Evolutionary conservation across 2,888 invertebrate species (phyloP).

Genomic region (Ashinkailepas kermadecensis): DNA sequence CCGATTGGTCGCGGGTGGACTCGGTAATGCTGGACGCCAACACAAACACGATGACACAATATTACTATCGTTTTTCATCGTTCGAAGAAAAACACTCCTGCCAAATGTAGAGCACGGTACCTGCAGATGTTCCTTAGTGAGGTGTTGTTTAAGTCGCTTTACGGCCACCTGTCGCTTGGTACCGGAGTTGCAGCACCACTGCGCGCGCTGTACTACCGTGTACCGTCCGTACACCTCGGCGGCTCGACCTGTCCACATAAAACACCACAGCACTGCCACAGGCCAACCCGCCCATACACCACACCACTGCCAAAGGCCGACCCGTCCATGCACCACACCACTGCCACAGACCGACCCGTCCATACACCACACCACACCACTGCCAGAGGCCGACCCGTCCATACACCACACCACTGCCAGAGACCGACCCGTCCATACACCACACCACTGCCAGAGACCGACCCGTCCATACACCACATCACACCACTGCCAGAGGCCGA

Average conservation of each 20-base stretch:
- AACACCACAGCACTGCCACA: not conserved
- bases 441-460: too few species aligned
- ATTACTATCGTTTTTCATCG: too few species aligned
- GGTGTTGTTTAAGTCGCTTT: conserved; percentile 12
- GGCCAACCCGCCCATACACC: not conserved
- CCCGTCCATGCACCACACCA: too few species aligned
- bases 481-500: too few species aligned
- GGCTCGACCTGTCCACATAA: not conserved
- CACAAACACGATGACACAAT: not conserved
- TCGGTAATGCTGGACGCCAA: too few species aligned
- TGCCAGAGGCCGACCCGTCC: not conserved
- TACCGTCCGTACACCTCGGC: conserved; percentile 27
- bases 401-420: too few species aligned
- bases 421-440: too few species aligned
- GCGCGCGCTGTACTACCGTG: conserved; percentile 56
- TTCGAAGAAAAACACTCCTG: too few species aligned
- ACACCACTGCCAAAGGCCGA: too few species aligned
- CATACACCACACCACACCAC: not conserved
- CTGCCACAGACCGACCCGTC: too few species aligned
- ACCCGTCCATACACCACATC: too few species aligned
- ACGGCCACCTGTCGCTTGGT: not conserved
- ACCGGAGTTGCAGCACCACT: conserved; percentile 53
- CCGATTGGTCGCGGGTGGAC: too few species aligned
- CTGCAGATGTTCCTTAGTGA: conserved; percentile 12
- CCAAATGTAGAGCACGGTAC: not conserved